Evolutionary conservation across 2,888 invertebrate species (phyloP).

Genomic region (Eumacrocentrus americanus): DNA sequence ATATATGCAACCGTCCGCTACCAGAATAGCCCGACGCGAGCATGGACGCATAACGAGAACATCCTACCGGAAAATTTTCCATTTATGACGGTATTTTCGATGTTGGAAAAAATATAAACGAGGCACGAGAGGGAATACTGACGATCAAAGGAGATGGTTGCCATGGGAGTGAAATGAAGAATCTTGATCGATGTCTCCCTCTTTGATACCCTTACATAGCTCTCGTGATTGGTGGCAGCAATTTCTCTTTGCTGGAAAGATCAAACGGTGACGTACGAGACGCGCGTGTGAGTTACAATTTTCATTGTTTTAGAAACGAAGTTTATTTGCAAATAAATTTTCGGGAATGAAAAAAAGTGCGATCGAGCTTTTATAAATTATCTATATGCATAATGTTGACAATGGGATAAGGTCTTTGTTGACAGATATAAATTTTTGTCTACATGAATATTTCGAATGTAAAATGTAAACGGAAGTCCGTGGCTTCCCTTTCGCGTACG

Average conservation of each 20-base stretch:
- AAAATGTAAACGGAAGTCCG: neutral
- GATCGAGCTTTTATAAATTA: too few relatives aligned
- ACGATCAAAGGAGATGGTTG: neutral
- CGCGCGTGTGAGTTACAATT: too few relatives aligned
- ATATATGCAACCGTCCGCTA: conserved; percentile 28
- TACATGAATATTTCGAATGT: neutral
- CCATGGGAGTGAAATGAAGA: neutral
- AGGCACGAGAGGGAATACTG: neutral
- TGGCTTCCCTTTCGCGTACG: conserved; percentile 9
- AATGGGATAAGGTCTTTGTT: too few relatives aligned
- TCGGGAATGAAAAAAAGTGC: too few relatives aligned
- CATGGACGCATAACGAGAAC: conserved; percentile 4
- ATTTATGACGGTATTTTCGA: conserved; percentile 10
- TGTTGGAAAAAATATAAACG: neutral
- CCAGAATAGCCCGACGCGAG: too few relatives aligned
- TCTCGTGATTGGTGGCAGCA: conserved; percentile 15
- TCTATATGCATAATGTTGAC: too few relatives aligned
- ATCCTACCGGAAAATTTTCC: conserved; percentile 32
- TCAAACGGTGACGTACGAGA: conserved; percentile 17
- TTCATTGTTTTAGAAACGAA: neutral
- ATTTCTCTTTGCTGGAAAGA: conserved; percentile 19
- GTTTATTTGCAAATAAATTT: too few relatives aligned
- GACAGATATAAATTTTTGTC: conserved; percentile 10
- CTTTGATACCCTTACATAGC: conserved; percentile 20
- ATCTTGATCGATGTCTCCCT: conserved; percentile 20